Percentiles rank a stretch among this genome's conserved stretches.
These are phyloP conservation scores for Magallana angulata DNA, from an alignment of 1,140 invertebrate genomes.

Conservation along the genomic window DNA sequence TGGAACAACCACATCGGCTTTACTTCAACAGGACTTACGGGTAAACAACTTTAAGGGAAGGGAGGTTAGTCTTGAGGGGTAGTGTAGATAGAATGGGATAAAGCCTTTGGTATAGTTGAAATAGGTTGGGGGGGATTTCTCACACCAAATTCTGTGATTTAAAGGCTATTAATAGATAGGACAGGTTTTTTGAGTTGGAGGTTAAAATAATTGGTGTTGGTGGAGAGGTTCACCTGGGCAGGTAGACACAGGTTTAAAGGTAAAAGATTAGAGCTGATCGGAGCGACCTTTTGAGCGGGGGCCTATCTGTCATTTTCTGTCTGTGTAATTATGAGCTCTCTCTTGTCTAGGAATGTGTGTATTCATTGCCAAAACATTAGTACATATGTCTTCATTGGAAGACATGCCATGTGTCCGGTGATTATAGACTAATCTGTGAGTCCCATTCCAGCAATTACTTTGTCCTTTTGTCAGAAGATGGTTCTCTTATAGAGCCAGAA, in stretches of 20 bases:
- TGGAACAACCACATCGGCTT: neutral
- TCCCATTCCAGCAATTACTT: conserved; percentile 19
- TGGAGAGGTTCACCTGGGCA: neutral
- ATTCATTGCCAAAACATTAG: neutral
- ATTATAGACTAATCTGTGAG: neutral
- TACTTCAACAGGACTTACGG: conserved; percentile 25
- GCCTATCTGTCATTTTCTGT: conserved; percentile 8
- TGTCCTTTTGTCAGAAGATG: neutral
- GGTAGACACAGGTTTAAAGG: conserved; percentile 21
- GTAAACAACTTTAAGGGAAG: neutral
- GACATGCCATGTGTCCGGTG: conserved; percentile 12
- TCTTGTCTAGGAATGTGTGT: conserved; percentile 27
- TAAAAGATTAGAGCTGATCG: conserved; percentile 24
- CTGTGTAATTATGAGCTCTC: neutral
- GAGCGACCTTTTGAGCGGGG: neutral
- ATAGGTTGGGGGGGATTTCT: too few species aligned
- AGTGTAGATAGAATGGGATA: neutral
- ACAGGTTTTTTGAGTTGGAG: conserved; percentile 21
- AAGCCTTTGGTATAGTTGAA: too few species aligned
- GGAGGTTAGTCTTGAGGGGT: neutral
- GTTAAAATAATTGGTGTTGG: neutral
- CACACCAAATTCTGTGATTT: neutral
- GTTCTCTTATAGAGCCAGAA: neutral
- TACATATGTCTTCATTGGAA: conserved; percentile 15
- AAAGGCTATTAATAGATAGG: conserved; percentile 15